Evolutionary conservation across 2,797 vertebrate genomes (phyloP).

Genomic region (Malacoraja senta): DNA sequence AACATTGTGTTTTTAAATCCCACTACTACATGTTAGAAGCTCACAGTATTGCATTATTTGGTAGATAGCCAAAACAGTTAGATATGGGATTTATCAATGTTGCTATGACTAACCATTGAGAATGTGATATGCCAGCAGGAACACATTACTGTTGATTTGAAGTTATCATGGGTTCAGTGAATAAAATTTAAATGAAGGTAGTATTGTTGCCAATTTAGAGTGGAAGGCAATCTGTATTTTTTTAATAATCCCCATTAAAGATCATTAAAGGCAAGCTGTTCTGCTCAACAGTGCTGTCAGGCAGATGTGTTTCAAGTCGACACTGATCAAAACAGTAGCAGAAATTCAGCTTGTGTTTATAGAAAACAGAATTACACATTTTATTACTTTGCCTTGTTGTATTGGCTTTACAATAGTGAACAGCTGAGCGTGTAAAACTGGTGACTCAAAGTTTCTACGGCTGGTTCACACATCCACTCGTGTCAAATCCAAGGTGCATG

Average conservation of each 20-base stretch:
- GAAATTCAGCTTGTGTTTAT: not conserved
- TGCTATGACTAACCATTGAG: not conserved
- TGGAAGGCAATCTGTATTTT: conserved; percentile 20
- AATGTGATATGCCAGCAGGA: not conserved
- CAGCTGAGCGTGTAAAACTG: not conserved
- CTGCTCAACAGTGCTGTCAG: conserved; percentile 4
- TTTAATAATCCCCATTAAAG: conserved; percentile 23
- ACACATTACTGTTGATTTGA: conserved; percentile 3
- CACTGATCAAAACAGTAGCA: conserved; percentile 24
- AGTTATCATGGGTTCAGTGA: conserved; percentile 18
- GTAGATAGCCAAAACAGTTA: not conserved
- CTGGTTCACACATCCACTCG: not conserved
- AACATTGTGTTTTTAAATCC: not conserved
- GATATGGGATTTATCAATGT: not conserved
- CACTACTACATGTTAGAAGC: not conserved
- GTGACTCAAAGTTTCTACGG: not conserved
- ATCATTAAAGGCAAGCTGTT: conserved; percentile 33
- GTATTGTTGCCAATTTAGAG: conserved; percentile 1
- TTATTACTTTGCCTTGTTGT: not conserved
- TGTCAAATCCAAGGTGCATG: too few species aligned
- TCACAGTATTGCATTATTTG: too few species aligned
- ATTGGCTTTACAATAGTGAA: not conserved
- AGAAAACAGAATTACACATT: not conserved
- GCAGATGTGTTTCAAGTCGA: conserved; percentile 19
- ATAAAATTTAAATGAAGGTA: conserved; percentile 24